Evolutionary conservation across 2,888 invertebrate genomes (phyloP), one percentile per base, ranked within the genome.

Genomic region (Campaea margaritaria): DNA sequence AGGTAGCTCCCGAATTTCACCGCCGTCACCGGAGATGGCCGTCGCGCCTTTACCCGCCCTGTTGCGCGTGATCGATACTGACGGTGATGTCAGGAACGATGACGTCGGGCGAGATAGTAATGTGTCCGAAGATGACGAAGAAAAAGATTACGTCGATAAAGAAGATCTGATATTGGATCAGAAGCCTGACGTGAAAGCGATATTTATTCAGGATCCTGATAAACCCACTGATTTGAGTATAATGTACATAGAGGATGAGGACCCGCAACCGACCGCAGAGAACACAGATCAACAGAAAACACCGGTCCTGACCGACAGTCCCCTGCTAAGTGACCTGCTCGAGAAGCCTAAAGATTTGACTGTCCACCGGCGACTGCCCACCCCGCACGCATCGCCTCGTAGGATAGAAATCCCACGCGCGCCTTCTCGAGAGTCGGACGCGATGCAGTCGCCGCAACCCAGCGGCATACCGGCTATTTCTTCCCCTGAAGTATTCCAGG

Each of bases 371-470:
- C 87, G 81, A 73, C 69, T 77, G 69, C 90, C 85, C 41, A 89
- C 88, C 47, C 88, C 83, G 64, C 88, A 93, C 69, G 85, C 87
- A 64, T 93, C 93, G 48, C 91, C 89, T 47, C 79, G 89, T 62
- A 83, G 93, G 68, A 87, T 89, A 68, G 92, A 92, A 12, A 83
- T 90, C 69, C 92, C 93, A 45, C 87, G 95, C 59, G 95, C 95
- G 8, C 94, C 94, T 7, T 95, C 95, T 1, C 93, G 95, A 63
- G 95, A 94, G 72, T 95, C 95, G 0, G 95, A 95, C 79, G 94
- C 95, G 36, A 94, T 95, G 78, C 95, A 95, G 79, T 96, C 96
- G 7, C 95, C 96, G 2, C 95, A 95, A 72, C 95, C 95, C 2
- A 95, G 95, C 69, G 95, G 95, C 15, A 94, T 95, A 56, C 95